Evolutionary conservation across 2,888 invertebrate genomes (phyloP), one percentile per base, ranked within the genome.

Genomic region (Cyclophora albipunctata): DNA sequence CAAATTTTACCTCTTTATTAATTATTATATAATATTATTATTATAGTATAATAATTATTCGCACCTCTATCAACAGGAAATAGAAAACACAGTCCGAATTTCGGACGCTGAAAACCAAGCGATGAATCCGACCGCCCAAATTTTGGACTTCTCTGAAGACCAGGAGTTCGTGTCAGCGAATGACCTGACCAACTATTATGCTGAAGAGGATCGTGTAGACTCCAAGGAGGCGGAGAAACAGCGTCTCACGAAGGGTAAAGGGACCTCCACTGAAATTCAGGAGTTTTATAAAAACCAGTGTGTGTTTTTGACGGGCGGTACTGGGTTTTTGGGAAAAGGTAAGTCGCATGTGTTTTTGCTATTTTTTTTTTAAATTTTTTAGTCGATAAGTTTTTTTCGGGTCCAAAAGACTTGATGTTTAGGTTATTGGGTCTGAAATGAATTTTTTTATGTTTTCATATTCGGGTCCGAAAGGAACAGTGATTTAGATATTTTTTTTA

Each of bases 251-350:
- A 85, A 84, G 85, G 87, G 87, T 86, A 88, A 75, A 68, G 78
- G 73, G 0, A 57, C 67, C 0, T 73, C 58, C 48, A 86, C 86
- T 0, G 78, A 77, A 5, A 82, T 89, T 2, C 85, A 86, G 56
- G 51, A 53, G 59, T 88, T 88, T 68, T 89, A 77, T 64, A 77
- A 68, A 57, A 80, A 80, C 46, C 86, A 87, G 78, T 76, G 81
- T 79, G 80, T 89, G 59, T 81, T 89, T 75, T 62, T 89, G 69
- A 89, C 89, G 0, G 88, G 89, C 20, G 89, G 84, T 4, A 84
- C 85, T 5, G 88, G 88, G 63, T 88, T 88, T 65, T 66, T 89
- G 71, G 89, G 89, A 0, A 88, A 84, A 81, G 87, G 89, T 89
- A 64, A 84, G 86, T 74, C 7, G 43, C 43, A 43, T 43, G 43